Percentiles rank a stretch among this genome's conserved stretches.
Evolutionary conservation across 2,113 vertebrate species (phyloP).

Genomic region (Eolophus roseicapilla): DNA sequence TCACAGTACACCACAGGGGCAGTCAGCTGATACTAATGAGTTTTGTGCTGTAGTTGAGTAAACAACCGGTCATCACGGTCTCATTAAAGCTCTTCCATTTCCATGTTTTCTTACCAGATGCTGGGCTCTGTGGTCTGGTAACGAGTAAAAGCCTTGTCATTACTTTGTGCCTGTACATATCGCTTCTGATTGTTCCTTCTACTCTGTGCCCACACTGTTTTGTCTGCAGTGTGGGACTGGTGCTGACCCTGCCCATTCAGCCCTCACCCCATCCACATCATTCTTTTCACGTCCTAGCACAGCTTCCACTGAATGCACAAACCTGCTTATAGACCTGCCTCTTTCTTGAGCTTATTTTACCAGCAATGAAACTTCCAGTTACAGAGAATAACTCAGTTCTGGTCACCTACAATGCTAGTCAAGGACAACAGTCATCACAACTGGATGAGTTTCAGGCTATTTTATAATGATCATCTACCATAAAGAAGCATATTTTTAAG

Average conservation of each 20-base stretch:
- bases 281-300: not conserved
- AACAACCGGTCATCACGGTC: slow-evolving; percentile 18
- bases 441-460: not conserved
- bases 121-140: not conserved
- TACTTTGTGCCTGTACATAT: not conserved
- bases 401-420: not conserved
- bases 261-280: not conserved
- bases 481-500: not conserved
- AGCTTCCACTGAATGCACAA: not conserved
- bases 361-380: not conserved
- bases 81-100: slow-evolving; percentile 42
- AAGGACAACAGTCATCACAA: not conserved
- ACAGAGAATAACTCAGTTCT: not conserved
- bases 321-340: not conserved
- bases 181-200: not conserved
- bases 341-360: not conserved
- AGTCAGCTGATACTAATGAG: slow-evolving; percentile 49
- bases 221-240: not conserved
- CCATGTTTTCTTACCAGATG: slow-evolving; percentile 21
- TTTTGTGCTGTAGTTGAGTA: slow-evolving; percentile 54
- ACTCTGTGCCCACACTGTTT: not conserved
- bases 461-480: not conserved
- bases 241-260: not conserved
- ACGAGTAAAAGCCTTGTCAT: not conserved
- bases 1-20: slow-evolving; percentile 27